A percentile compares a stretch with the other conserved stretches of the same genome.
Conservation (phyloP, 2,888 invertebrate genomes). For the Epinotia brunnichana region DNA sequence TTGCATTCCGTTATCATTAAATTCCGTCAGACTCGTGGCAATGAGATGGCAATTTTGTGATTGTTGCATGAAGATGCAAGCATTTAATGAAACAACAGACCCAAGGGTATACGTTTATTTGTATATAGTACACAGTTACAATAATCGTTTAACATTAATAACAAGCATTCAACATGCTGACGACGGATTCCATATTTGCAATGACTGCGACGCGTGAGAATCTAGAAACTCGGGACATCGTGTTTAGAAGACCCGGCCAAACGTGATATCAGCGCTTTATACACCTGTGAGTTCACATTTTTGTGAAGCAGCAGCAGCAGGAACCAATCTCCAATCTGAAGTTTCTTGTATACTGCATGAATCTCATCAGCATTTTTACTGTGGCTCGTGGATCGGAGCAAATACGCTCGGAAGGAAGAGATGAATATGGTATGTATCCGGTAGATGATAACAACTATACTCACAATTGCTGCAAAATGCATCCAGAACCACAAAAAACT, state of each 20-base stretch:
- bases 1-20: too few relatives aligned
- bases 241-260: constrained; percentile 3
- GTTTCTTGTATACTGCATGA: constrained; percentile 7
- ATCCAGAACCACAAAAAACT: constrained; percentile 16
- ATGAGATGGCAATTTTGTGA: constrained; percentile 9
- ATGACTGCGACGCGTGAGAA: neutral
- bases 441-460: constrained; percentile 8
- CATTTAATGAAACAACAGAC: neutral
- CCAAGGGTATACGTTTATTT: neutral
- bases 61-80: neutral
- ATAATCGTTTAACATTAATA: constrained; percentile 2
- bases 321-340: constrained; percentile 19
- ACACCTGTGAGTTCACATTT: constrained; percentile 12
- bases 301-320: constrained; percentile 3
- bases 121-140: constrained; percentile 3
- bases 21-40: too few relatives aligned
- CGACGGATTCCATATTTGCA: neutral
- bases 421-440: neutral
- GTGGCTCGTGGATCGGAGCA: constrained; percentile 1
- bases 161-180: constrained; percentile 1
- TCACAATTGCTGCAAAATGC: constrained; percentile 8
- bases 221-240: neutral
- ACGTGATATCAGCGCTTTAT: constrained; percentile 16
- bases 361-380: constrained; percentile 1
- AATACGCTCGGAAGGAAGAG: neutral